Conservation (phyloP, 1,140 invertebrate species). For the Caerostris darwini region DNA sequence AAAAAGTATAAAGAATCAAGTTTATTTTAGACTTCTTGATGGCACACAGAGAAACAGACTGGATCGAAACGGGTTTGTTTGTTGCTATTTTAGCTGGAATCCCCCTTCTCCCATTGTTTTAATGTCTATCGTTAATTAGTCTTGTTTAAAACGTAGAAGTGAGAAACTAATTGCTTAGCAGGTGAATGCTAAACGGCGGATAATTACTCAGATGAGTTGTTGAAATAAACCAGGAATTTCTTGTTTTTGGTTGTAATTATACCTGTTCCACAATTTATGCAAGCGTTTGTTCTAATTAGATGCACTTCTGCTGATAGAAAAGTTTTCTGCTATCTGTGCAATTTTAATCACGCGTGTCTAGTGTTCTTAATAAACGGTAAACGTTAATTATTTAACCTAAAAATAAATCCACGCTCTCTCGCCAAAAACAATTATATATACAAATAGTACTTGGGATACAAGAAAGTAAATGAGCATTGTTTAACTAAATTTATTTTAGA, state of each 20-base stretch:
- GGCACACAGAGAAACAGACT: not conserved
- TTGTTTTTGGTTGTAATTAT: not conserved
- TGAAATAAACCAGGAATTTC: not conserved
- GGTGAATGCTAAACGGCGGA: not conserved
- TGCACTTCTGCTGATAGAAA: not conserved
- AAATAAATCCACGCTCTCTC: too few species aligned
- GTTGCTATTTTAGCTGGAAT: not conserved
- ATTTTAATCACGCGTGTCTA: not conserved
- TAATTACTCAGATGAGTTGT: not conserved
- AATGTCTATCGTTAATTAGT: not conserved
- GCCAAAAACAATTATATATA: too few species aligned
- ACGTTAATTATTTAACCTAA: not conserved
- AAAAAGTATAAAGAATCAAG: not conserved
- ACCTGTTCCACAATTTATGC: not conserved
- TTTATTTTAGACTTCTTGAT: conserved; percentile 4
- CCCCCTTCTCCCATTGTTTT: not conserved
- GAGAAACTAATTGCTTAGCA: not conserved
- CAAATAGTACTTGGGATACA: too few species aligned
- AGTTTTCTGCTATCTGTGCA: not conserved
- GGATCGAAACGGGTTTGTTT: not conserved
- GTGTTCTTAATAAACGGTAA: not conserved
- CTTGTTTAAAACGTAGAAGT: not conserved
- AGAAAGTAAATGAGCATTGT: too few species aligned
- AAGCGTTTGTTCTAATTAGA: not conserved
- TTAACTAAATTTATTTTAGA: too few species aligned